A percentile compares a stretch with the other conserved stretches of the same genome.
Conservation (phyloP, 2,888 invertebrate species). For the Biston betularia region DNA sequence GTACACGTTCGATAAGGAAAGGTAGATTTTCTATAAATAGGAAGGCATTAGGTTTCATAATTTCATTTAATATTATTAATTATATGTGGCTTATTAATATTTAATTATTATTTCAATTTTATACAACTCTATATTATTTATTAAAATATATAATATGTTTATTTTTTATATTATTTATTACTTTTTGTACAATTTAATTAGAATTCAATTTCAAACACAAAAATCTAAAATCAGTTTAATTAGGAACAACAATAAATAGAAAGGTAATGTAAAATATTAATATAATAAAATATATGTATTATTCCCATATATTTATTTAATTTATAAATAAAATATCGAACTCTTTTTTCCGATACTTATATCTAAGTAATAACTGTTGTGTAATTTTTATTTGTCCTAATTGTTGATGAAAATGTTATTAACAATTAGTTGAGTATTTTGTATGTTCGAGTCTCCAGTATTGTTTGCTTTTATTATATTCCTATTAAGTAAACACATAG, state of each 20-base stretch:
- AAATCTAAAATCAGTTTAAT: constrained; percentile 10
- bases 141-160: not conserved
- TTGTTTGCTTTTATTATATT: constrained; percentile 42
- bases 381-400: constrained; percentile 23
- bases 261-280: constrained; percentile 27
- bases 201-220: constrained; percentile 21
- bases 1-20: not conserved
- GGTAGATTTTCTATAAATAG: constrained; percentile 7
- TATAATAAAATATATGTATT: not conserved
- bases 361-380: constrained; percentile 5
- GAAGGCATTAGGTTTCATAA: constrained; percentile 14
- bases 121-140: too few relatives aligned
- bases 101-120: constrained; percentile 1
- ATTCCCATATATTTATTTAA: constrained; percentile 3
- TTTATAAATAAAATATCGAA: not conserved
- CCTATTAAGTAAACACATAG: constrained; percentile 42
- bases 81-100: constrained; percentile 21
- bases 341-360: not conserved
- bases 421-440: constrained; percentile 13
- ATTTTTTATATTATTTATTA: not conserved
- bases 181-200: not conserved
- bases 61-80: constrained; percentile 33
- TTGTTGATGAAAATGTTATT: constrained; percentile 10
- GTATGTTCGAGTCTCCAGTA: constrained; percentile 40
- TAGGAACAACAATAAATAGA: too few relatives aligned